These are phyloP conservation scores for Synergus gifuensis DNA, from an alignment of 2,888 invertebrate species.

Conservation along the genomic window DNA sequence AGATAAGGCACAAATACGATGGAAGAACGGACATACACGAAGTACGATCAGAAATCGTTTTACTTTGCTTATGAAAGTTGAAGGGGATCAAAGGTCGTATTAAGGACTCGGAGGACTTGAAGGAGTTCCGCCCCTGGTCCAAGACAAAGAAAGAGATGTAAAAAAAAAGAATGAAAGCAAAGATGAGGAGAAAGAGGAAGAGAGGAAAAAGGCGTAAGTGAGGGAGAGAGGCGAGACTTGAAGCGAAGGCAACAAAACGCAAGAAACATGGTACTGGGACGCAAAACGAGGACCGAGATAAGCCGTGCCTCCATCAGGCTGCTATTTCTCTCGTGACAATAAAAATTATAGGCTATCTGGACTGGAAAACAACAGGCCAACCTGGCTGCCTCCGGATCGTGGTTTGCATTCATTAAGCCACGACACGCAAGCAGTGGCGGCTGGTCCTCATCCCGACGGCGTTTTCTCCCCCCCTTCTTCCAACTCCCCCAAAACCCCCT, in stretches of 20 bases:
- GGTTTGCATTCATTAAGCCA: constrained; percentile 82
- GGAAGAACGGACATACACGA: background rate
- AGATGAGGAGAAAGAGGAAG: constrained; percentile 2
- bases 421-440: constrained; percentile 78
- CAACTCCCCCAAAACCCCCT: constrained; percentile 42
- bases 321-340: constrained; percentile 82
- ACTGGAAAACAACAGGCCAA: constrained; percentile 82
- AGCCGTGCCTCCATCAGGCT: constrained; percentile 79
- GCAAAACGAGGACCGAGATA: constrained; percentile 75
- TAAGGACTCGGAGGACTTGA: background rate
- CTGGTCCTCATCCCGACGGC: constrained; percentile 59
- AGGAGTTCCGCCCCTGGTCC: background rate
- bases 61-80: background rate
- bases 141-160: constrained; percentile 23
- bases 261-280: constrained; percentile 70
- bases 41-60: background rate
- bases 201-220: constrained; percentile 54
- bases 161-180: background rate
- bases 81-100: background rate
- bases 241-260: constrained; percentile 74
- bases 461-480: constrained; percentile 41
- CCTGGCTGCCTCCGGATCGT: constrained; percentile 78
- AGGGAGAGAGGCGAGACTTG: constrained; percentile 57
- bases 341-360: constrained; percentile 82
- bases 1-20: too few species aligned